Evolutionary conservation across 2,113 vertebrate genomes (phyloP).

Genomic region (Emydocephalus ijimae): DNA sequence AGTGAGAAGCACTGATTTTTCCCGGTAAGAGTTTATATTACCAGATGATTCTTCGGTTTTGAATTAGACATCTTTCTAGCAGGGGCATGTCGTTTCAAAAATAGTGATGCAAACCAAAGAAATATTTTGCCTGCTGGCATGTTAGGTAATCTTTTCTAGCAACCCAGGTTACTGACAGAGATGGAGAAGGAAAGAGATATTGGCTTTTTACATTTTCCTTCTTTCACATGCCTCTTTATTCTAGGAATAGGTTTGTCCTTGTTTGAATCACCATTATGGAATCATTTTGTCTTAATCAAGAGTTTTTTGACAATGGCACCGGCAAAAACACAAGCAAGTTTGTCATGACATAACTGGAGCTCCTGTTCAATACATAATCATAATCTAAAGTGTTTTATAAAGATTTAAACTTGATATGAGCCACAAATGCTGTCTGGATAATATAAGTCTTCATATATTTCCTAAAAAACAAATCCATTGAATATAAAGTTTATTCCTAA

Average conservation of each 20-base stretch:
- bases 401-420: not conserved
- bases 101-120: not conserved
- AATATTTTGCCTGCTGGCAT: not conserved
- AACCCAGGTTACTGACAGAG: not conserved
- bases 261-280: not conserved
- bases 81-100: not conserved
- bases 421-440: not conserved
- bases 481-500: not conserved
- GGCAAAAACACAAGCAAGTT: not conserved
- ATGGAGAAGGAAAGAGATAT: not conserved
- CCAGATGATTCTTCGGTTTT: not conserved
- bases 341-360: not conserved
- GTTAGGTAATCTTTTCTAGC: not conserved
- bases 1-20: too few species aligned
- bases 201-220: not conserved
- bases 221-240: not conserved
- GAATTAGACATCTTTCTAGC: not conserved
- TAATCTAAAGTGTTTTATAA: not conserved
- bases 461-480: not conserved
- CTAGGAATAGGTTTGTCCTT: not conserved
- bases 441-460: not conserved
- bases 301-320: not conserved
- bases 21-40: not conserved
- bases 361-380: not conserved
- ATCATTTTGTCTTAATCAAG: not conserved